Evolutionary conservation across 2,888 invertebrate genomes (phyloP).

Genomic region (Acanthosepion lycidas): DNA sequence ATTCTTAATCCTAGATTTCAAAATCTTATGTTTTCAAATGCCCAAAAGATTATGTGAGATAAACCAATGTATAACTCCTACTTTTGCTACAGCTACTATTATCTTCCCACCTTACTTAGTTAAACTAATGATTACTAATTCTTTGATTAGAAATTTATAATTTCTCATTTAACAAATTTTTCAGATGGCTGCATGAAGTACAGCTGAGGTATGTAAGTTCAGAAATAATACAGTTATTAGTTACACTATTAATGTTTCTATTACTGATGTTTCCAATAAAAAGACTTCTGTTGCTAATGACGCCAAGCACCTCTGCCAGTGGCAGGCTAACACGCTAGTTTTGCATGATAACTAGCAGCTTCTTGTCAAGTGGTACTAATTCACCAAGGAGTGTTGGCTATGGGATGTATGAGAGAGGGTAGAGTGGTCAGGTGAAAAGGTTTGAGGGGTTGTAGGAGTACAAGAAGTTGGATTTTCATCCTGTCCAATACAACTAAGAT

Average conservation of each 20-base stretch:
- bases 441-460: background rate
- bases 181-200: no score
- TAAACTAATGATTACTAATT: no score
- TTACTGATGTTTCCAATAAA: background rate
- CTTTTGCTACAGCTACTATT: no score
- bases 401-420: background rate
- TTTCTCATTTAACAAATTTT: no score
- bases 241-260: background rate
- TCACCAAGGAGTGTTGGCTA: background rate
- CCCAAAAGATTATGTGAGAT: no score
- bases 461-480: background rate
- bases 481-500: background rate
- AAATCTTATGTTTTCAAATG: no score
- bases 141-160: no score
- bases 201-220: no score
- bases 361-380: slow-evolving; percentile 33
- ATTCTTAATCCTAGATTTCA: no score
- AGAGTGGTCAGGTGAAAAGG: background rate
- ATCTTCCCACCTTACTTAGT: no score
- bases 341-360: background rate
- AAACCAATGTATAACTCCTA: no score
- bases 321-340: background rate
- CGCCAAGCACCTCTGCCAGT: background rate
- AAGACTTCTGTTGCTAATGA: background rate
- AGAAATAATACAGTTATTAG: no score